Percentiles rank a stretch among this genome's conserved stretches.
phyloP scores from a whole-genome alignment of 2,113 vertebrate species.

The Procavia capensis region DNA sequence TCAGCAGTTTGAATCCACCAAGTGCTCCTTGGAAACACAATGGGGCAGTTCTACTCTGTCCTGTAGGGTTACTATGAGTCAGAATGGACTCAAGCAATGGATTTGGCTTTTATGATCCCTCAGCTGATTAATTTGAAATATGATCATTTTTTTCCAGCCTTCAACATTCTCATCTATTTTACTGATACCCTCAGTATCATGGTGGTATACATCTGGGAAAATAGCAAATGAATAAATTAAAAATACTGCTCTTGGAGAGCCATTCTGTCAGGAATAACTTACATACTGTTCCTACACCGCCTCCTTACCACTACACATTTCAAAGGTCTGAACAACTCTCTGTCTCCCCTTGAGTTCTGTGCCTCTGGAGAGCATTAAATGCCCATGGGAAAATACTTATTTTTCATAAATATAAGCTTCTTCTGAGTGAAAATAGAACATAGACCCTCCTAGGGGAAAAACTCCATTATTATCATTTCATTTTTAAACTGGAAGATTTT shows the following conservation, averaged over 20 bases:
- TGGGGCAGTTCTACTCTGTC: no score
- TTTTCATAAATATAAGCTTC: constrained; percentile 27
- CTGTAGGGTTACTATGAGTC: no score
- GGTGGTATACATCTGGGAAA: neutral
- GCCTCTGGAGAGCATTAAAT: neutral
- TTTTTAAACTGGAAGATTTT: constrained; percentile 33
- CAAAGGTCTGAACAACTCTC: neutral
- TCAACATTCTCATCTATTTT: constrained; percentile 6
- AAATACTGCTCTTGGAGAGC: neutral
- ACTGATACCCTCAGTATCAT: neutral
- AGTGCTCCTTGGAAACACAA: no score
- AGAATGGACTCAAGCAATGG: no score
- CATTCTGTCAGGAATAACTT: neutral
- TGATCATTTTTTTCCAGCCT: neutral
- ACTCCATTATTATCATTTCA: neutral
- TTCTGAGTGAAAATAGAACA: constrained; percentile 23
- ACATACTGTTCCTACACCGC: neutral
- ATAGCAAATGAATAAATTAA: neutral
- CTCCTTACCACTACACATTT: neutral
- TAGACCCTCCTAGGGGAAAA: neutral
- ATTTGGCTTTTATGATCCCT: neutral
- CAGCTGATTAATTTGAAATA: neutral
- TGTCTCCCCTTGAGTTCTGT: neutral
- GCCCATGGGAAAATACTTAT: constrained; percentile 1
- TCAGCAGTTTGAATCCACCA: no score